Percentiles rank a stretch among this genome's conserved stretches.
Evolutionary conservation across 1,140 invertebrate species (phyloP).

Genomic region (Apis cerana): DNA sequence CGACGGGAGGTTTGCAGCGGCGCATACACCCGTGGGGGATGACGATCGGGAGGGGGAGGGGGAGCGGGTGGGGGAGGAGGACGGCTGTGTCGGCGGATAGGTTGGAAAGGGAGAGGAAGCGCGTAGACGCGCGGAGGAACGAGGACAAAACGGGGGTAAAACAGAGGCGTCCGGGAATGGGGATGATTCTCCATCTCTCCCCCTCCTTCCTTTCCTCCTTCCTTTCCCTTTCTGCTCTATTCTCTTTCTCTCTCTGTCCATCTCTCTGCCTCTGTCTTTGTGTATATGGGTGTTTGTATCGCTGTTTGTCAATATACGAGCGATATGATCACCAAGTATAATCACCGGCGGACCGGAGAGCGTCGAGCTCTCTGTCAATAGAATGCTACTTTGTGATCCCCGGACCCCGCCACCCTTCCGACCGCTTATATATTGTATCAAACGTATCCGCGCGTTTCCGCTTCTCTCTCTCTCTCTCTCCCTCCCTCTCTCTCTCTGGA

Average conservation of each 20-base stretch:
- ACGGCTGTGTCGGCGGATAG: no score
- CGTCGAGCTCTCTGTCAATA: slow-evolving; percentile 74
- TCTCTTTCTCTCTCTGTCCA: not conserved
- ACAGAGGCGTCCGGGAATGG: slow-evolving; percentile 45
- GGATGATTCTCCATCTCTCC: slow-evolving; percentile 59
- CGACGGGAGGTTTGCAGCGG: slow-evolving; percentile 33
- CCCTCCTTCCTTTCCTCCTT: not conserved
- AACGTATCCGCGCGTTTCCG: slow-evolving; percentile 53
- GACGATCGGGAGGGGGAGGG: slow-evolving; percentile 40
- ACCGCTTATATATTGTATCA: slow-evolving; percentile 68
- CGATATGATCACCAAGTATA: slow-evolving; percentile 79
- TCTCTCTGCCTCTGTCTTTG: not conserved
- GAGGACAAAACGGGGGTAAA: slow-evolving; percentile 12
- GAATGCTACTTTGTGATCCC: slow-evolving; percentile 73
- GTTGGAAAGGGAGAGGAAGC: not conserved
- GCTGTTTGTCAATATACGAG: slow-evolving; percentile 78
- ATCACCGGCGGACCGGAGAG: slow-evolving; percentile 69
- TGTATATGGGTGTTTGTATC: slow-evolving; percentile 54
- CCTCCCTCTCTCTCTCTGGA: slow-evolving; percentile 37
- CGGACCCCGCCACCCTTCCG: slow-evolving; percentile 28
- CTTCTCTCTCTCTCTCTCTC: slow-evolving; percentile 8
- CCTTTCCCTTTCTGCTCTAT: no score
- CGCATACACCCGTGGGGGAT: slow-evolving; percentile 46
- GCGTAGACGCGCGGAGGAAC: slow-evolving; percentile 12
- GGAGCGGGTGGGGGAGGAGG: slow-evolving; percentile 24